Base-by-base conservation (phyloP, 2,888 invertebrate genomes). In the Malachius bipustulatus region DNA sequence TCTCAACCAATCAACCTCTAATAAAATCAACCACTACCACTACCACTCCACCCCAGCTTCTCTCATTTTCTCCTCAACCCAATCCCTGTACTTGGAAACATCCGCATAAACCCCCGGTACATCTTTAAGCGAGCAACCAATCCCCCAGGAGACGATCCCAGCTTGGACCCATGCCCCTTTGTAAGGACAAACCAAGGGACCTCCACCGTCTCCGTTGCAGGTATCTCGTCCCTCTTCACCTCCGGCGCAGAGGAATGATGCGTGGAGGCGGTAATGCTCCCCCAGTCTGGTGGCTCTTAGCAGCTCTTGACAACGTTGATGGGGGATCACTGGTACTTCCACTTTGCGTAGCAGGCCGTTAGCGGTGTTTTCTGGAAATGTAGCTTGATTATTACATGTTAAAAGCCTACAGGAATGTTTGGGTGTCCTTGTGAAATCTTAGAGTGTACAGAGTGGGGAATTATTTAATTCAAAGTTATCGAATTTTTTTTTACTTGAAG, bases 31-130 rank as follows among this genome's bases (percentile, higher is more conserved):
- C n/a, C n/a, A n/a, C n/a, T n/a, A n/a, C n/a, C n/a, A n/a, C n/a
- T n/a, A n/a, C n/a, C n/a, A n/a, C n/a, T n/a, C n/a, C n/a, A n/a
- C n/a, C n/a, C n/a, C n/a, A n/a, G n/a, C n/a, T n/a, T n/a, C n/a
- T n/a, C n/a, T n/a, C n/a, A n/a, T n/a, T n/a, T n/a, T n/a, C n/a
- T n/a, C n/a, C n/a, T n/a, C n/a, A n/a, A n/a, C n/a, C 85, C 85
- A 87, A 9, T 62, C 56, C 1, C 77, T 65, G 8, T 75, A 66
- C 15, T 64, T 55, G 1, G 73, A 66, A 2, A 87, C 70, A 53
- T 78, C 77, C 0, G 74, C 78, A 54, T 84, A 85, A 0, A 82
- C 80, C 1, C 81, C 84, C 0, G 83, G 84, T 12, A 71, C 66
- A 26, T 69, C 64, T 32, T 68, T 63, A 35, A 67, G 65, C 0